Conservation (phyloP, 2,888 invertebrate species). For the Perdita meconis region DNA sequence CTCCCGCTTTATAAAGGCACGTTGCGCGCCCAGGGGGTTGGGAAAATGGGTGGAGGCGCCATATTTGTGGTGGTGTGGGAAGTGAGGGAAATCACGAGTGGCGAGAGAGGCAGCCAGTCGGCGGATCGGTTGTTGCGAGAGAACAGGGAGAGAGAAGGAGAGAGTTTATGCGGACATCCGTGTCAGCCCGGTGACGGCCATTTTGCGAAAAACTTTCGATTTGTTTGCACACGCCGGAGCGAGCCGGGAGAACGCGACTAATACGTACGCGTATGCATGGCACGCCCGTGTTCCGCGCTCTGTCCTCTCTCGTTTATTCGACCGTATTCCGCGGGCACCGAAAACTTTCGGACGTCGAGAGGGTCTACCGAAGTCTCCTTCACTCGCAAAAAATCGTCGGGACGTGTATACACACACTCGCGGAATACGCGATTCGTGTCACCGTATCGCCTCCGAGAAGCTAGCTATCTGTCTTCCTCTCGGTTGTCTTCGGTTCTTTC, state of each 20-base stretch:
- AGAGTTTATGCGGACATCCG: constrained; percentile 82
- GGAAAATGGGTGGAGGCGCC: constrained; percentile 83
- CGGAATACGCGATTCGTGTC: constrained; percentile 57
- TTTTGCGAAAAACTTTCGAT: constrained; percentile 84
- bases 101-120: constrained; percentile 73
- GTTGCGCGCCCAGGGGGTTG: constrained; percentile 77
- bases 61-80: constrained; percentile 83
- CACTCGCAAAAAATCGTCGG: constrained; percentile 65
- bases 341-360: constrained; percentile 71
- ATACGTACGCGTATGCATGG: constrained; percentile 81
- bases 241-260: constrained; percentile 76
- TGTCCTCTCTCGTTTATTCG: constrained; percentile 70
- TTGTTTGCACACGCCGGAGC: constrained; percentile 78
- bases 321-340: constrained; percentile 66
- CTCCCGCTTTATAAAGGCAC: constrained; percentile 71
- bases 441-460: constrained; percentile 45
- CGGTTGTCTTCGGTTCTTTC: constrained; percentile 18
- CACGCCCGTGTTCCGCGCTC: constrained; percentile 71
- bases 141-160: constrained; percentile 59
- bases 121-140: constrained; percentile 63
- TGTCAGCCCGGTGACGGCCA: constrained; percentile 83
- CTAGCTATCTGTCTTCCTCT: constrained; percentile 44
- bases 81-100: constrained; percentile 84
- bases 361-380: constrained; percentile 55
- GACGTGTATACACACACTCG: constrained; percentile 42